phyloP scores from a whole-genome alignment of 1,140 invertebrate genomes.

The Antheraea pernyi region DNA sequence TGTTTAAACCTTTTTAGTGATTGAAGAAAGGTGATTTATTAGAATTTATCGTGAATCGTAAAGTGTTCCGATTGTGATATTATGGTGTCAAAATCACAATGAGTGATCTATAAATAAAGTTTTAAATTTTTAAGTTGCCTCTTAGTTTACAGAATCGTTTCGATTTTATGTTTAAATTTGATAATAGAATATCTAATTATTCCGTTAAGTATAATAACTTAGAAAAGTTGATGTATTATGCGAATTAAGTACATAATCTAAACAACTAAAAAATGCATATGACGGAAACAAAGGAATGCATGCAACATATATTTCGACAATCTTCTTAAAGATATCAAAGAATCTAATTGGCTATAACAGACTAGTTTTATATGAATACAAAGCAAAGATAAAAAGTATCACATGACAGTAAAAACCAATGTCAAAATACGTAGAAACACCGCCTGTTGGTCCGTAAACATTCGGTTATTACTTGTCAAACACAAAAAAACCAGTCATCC shows the following conservation, averaged over 20 bases:
- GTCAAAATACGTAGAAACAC: constrained; percentile 16
- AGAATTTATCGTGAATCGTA: not conserved
- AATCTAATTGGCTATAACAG: not conserved
- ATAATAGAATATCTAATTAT: no score
- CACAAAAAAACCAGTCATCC: constrained; percentile 68
- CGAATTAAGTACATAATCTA: no score
- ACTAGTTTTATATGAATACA: not conserved
- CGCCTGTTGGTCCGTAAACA: constrained; percentile 57
- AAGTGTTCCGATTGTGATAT: not conserved
- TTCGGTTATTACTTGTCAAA: constrained; percentile 70
- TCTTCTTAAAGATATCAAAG: not conserved
- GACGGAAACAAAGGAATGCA: no score
- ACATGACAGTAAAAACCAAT: constrained; percentile 5
- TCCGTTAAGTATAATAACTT: no score
- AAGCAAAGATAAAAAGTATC: constrained; percentile 4
- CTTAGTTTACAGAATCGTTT: not conserved
- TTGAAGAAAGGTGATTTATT: not conserved
- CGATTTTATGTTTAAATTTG: no score
- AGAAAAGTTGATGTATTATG: no score
- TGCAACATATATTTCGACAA: no score
- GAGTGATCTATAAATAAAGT: not conserved
- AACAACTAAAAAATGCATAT: no score
- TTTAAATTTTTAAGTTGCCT: not conserved
- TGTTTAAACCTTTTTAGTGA: no score
- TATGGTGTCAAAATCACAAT: not conserved